Percentiles rank a stretch among this genome's conserved stretches.
These are phyloP conservation scores for Euura lappo DNA, from an alignment of 1,140 invertebrate genomes.

Conservation along the genomic window DNA sequence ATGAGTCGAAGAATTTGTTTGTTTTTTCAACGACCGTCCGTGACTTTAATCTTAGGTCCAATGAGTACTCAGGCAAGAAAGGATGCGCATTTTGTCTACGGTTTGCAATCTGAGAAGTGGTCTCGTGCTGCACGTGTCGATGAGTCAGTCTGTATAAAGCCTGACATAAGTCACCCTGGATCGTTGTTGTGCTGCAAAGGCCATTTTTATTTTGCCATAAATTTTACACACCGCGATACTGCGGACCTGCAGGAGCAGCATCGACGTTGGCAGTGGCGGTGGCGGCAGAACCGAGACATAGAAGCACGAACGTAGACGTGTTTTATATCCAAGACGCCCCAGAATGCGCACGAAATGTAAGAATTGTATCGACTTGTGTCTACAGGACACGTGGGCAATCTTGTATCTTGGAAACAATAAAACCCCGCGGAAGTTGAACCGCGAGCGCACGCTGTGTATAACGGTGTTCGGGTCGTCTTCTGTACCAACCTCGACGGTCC, in stretches of 20 bases:
- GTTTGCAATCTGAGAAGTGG: too few relatives aligned
- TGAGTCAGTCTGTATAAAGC: not conserved
- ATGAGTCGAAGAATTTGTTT: too few relatives aligned
- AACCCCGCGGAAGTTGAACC: slow-evolving; percentile 28
- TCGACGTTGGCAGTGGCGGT: too few relatives aligned
- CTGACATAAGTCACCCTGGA: not conserved
- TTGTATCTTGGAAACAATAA: slow-evolving; percentile 33
- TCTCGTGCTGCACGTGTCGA: not conserved
- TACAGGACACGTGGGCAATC: slow-evolving; percentile 31
- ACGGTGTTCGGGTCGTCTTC: not conserved
- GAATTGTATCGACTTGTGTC: slow-evolving; percentile 27
- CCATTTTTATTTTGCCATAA: not conserved
- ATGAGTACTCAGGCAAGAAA: too few relatives aligned
- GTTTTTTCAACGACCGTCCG: not conserved
- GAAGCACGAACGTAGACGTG: too few relatives aligned
- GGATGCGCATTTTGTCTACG: too few relatives aligned
- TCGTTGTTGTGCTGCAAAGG: not conserved
- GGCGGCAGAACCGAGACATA: too few relatives aligned
- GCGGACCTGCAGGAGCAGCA: too few relatives aligned
- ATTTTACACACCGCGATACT: not conserved
- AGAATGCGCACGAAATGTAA: slow-evolving; percentile 1
- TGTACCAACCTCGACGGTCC: not conserved
- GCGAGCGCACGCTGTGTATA: not conserved
- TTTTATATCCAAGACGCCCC: not conserved
- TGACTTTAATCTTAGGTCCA: not conserved